Conservation (phyloP, 2,797 vertebrate genomes). For the Chaetodon trifasciatus region DNA sequence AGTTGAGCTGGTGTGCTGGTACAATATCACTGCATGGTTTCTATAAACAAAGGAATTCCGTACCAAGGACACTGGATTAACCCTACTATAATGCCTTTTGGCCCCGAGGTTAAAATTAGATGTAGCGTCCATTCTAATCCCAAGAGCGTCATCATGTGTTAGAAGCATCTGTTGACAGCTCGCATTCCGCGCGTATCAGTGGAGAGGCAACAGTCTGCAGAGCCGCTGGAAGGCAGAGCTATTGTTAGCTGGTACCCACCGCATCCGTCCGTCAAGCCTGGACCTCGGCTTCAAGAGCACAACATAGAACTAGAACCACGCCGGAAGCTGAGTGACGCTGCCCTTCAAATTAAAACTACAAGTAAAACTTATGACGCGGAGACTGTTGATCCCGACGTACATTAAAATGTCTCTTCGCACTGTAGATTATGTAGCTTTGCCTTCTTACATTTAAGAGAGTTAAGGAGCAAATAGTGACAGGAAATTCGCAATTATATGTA, state of each 20-base stretch:
- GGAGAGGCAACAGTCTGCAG: constrained; percentile 89
- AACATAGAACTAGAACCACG: neutral
- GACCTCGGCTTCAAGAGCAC: constrained; percentile 42
- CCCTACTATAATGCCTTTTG: constrained; percentile 86
- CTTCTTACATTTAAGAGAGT: too few species aligned
- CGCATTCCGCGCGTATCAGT: constrained; percentile 94
- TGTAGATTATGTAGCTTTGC: neutral
- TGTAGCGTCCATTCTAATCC: constrained; percentile 90
- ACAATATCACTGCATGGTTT: constrained; percentile 75
- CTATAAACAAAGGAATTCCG: constrained; percentile 88
- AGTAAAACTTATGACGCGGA: neutral
- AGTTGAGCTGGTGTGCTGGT: constrained; percentile 60
- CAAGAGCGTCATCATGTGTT: constrained; percentile 92
- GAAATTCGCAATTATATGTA: neutral
- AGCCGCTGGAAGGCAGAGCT: constrained; percentile 79
- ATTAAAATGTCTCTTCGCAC: too few species aligned
- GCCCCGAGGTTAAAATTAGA: constrained; percentile 94
- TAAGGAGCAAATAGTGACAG: neutral
- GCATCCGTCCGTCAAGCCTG: constrained; percentile 86
- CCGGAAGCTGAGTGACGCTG: neutral
- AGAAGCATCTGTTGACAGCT: constrained; percentile 98
- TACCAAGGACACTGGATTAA: constrained; percentile 89
- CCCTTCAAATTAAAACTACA: constrained; percentile 33
- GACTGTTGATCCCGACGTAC: neutral
- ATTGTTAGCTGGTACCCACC: constrained; percentile 87